A percentile compares a stretch with the other conserved stretches of the same genome.
These are phyloP conservation scores for Schizopygopsis pylzovi DNA, from an alignment of 2,797 vertebrate genomes.

Conservation along the genomic window DNA sequence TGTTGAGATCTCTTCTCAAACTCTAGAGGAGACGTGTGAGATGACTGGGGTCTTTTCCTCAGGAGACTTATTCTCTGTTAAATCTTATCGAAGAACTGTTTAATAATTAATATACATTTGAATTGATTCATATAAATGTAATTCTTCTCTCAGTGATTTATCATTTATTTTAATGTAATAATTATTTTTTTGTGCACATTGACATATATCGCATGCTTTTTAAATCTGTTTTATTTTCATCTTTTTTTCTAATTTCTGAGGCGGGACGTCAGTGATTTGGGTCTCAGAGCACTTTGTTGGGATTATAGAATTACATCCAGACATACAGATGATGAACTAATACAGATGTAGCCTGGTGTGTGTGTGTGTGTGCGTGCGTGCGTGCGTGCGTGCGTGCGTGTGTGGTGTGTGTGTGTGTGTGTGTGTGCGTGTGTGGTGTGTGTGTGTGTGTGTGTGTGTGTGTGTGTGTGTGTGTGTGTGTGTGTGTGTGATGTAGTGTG, in stretches of 20 bases:
- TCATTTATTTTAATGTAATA: not conserved
- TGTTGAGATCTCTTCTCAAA: no score
- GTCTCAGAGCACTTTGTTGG: slow-evolving; percentile 1
- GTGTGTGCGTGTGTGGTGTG: no score
- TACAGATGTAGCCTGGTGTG: slow-evolving; percentile 3
- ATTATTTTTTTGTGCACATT: not conserved
- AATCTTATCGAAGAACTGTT: not conserved
- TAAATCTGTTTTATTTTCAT: slow-evolving; percentile 15
- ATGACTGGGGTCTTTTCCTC: no score
- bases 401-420: no score
- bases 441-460: no score
- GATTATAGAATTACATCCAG: not conserved
- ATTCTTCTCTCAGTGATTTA: not conserved
- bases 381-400: no score
- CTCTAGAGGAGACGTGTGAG: no score
- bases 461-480: no score
- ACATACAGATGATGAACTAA: slow-evolving; percentile 5
- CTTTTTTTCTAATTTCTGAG: not conserved
- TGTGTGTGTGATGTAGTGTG: no score
- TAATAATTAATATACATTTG: not conserved
- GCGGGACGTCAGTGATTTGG: slow-evolving; percentile 21
- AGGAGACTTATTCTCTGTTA: not conserved
- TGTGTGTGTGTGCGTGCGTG: not conserved
- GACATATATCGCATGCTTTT: slow-evolving; percentile 39
- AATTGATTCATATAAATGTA: no score